phyloP scores from a whole-genome alignment of 2,113 vertebrate species.

The Sturnus vulgaris region DNA sequence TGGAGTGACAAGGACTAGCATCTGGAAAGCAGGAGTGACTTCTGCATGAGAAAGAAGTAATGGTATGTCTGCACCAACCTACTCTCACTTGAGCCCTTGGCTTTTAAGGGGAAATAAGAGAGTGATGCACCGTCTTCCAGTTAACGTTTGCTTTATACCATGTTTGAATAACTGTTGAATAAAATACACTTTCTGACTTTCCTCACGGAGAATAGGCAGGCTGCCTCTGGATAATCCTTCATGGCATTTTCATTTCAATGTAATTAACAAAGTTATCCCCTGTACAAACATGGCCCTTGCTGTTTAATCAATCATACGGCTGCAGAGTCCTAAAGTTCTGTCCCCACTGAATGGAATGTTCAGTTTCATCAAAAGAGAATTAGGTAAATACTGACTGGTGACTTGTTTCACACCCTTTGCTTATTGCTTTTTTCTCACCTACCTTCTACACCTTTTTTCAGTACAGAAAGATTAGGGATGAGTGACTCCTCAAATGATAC shows the following conservation, averaged over 20 bases:
- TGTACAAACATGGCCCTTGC: neutral
- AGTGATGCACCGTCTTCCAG: neutral
- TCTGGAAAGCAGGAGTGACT: neutral
- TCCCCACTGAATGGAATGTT: neutral
- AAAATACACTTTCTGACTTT: neutral
- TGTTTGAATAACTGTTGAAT: neutral
- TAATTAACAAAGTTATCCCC: neutral
- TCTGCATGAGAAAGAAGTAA: neutral
- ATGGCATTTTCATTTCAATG: neutral
- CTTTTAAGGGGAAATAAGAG: neutral
- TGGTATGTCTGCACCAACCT: neutral
- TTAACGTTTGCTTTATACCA: neutral
- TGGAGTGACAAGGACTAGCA: neutral
- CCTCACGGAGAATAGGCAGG: neutral
- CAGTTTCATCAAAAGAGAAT: neutral
- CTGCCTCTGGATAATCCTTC: neutral
- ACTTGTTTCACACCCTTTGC: neutral
- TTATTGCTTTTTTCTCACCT: neutral
- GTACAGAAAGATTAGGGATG: neutral
- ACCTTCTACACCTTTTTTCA: neutral
- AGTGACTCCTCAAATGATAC: accelerated
- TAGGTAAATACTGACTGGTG: neutral
- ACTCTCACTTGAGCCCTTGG: neutral
- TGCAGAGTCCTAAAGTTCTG: neutral
- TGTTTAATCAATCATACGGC: neutral